Evolutionary conservation across 2,888 invertebrate species (phyloP).

Genomic region (Metallyticus violacea): DNA sequence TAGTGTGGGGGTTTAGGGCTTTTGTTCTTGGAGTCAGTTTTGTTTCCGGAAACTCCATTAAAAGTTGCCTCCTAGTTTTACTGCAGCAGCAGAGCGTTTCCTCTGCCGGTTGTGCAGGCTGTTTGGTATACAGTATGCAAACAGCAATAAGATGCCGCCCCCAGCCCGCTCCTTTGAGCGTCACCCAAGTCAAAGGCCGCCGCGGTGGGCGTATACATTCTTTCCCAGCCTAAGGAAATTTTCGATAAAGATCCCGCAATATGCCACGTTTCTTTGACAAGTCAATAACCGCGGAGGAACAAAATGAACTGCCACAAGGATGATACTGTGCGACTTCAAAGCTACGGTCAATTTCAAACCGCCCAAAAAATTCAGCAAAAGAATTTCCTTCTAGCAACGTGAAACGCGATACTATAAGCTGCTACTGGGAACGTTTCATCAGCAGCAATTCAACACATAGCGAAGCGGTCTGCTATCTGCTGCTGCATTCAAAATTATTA

Average conservation of each 20-base stretch:
- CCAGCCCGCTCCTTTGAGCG: neutral
- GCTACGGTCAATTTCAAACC: neutral
- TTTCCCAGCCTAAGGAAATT: neutral
- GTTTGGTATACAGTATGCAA: neutral
- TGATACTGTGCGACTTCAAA: no score
- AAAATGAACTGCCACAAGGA: neutral
- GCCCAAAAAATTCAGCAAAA: neutral
- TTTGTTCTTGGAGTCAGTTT: neutral
- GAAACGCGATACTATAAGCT: no score
- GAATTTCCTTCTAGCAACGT: no score
- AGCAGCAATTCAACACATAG: no score
- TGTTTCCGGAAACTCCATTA: constrained; percentile 2
- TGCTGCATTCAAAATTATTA: no score
- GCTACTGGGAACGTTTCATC: no score
- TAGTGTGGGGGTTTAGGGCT: neutral
- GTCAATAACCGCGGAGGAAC: no score
- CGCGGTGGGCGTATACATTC: neutral
- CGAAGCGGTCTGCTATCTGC: no score
- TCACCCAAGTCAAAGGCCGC: neutral
- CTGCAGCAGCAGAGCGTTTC: neutral
- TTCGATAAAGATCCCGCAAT: neutral
- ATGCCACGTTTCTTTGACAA: neutral
- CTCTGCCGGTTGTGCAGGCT: neutral
- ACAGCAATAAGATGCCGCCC: neutral
- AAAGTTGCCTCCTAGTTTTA: neutral